Evolutionary conservation across 2,888 invertebrate genomes (phyloP).

Genomic region (Melipona beecheii): DNA sequence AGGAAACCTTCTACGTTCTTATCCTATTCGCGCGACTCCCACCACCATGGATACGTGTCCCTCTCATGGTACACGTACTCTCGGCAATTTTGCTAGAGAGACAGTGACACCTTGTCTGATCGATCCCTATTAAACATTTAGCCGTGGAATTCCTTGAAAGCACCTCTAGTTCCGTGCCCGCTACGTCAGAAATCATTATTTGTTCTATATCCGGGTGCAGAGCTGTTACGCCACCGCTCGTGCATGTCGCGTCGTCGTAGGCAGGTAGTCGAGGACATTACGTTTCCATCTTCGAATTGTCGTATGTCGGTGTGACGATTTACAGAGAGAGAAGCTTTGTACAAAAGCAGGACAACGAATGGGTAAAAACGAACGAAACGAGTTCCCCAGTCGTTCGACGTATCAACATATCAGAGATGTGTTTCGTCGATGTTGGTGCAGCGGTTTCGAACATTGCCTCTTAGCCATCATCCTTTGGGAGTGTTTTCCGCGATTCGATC

Average conservation of each 20-base stretch:
- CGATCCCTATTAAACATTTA: slow-evolving; percentile 51
- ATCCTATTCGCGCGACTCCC: background rate
- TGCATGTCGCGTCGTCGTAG: background rate
- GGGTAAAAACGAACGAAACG: background rate
- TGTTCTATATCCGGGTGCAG: slow-evolving; percentile 31
- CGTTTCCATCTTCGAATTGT: background rate
- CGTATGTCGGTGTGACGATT: no score
- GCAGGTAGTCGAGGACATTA: slow-evolving; percentile 7
- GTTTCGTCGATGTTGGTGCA: background rate
- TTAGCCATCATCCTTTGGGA: background rate
- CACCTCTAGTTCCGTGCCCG: slow-evolving; percentile 30
- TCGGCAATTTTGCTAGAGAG: background rate
- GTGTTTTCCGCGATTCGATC: background rate
- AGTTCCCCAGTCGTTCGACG: background rate
- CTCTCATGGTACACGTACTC: background rate
- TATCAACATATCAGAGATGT: background rate
- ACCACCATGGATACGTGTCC: background rate
- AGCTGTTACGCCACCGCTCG: background rate
- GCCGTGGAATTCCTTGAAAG: slow-evolving; percentile 1
- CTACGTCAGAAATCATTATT: slow-evolving; percentile 53
- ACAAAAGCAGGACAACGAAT: background rate
- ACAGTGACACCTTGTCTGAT: slow-evolving; percentile 31
- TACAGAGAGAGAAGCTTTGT: background rate
- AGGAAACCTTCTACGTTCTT: no score
- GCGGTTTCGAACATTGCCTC: background rate